A percentile compares a stretch with the other conserved stretches of the same genome.
These are phyloP conservation scores for Magallana nippona DNA, from an alignment of 2,888 invertebrate genomes.

Conservation along the genomic window DNA sequence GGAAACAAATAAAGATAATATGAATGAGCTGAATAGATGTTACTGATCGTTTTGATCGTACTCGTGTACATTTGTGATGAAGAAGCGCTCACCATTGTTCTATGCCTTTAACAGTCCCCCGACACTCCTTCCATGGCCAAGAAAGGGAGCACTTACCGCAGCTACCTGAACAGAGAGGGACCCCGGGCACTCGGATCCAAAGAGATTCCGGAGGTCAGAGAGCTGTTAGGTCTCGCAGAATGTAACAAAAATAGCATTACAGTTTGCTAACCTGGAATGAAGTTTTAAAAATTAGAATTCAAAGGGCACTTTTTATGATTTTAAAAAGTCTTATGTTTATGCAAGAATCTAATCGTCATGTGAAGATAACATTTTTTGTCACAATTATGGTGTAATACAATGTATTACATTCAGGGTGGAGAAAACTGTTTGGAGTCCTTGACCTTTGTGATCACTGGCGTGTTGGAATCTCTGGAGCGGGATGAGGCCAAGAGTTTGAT, in stretches of 20 bases:
- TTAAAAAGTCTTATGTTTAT: too few species aligned
- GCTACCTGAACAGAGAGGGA: constrained; percentile 86
- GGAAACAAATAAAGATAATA: too few species aligned
- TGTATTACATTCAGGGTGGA: constrained; percentile 73
- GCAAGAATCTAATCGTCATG: too few species aligned
- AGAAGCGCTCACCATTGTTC: not conserved
- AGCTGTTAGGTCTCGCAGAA: too few species aligned
- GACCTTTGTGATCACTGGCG: constrained; percentile 87
- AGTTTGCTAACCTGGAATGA: too few species aligned
- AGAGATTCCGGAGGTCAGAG: constrained; percentile 88
- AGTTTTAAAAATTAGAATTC: too few species aligned
- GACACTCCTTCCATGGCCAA: constrained; percentile 45
- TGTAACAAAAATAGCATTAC: too few species aligned
- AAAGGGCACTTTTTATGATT: too few species aligned
- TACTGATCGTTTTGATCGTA: too few species aligned
- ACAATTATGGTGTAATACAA: not conserved
- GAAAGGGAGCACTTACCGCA: constrained; percentile 84
- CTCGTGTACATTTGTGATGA: too few species aligned
- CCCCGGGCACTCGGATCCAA: constrained; percentile 91
- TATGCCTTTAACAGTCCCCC: constrained; percentile 39
- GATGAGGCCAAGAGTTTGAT: constrained; percentile 89
- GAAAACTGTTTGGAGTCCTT: constrained; percentile 80
- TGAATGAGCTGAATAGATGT: too few species aligned
- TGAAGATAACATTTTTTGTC: too few species aligned
- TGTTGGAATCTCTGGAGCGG: constrained; percentile 91